phyloP scores from a whole-genome alignment of 2,797 vertebrate genomes.

The Rhabdophis nuchalis region DNA sequence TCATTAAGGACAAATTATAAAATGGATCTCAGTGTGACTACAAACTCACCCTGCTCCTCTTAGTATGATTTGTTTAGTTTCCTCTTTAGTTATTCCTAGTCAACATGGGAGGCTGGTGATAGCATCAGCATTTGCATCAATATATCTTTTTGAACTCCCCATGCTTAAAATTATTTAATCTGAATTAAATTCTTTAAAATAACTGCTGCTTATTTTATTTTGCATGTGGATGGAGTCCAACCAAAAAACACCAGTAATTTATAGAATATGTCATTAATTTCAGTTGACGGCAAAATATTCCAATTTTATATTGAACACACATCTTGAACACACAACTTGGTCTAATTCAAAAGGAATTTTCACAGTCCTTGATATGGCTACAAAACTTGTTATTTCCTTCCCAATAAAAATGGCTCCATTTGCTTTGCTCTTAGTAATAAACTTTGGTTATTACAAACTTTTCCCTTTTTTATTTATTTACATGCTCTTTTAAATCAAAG shows the following conservation, averaged over 20 bases:
- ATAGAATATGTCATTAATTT: neutral
- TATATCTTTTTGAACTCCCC: neutral
- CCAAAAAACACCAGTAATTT: neutral
- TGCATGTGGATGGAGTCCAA: neutral
- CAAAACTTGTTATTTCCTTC: neutral
- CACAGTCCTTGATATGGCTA: constrained; percentile 11
- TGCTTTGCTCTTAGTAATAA: neutral
- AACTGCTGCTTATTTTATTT: neutral
- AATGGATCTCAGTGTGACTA: neutral
- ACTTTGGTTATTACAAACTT: constrained; percentile 15
- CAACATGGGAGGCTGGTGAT: neutral
- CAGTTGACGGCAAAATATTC: neutral
- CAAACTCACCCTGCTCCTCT: neutral
- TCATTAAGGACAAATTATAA: neutral
- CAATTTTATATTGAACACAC: neutral
- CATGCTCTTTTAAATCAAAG: constrained; percentile 15
- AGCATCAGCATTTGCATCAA: neutral
- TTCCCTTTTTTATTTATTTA: constrained; percentile 19
- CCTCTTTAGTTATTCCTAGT: neutral
- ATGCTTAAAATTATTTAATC: neutral
- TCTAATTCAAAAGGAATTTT: neutral
- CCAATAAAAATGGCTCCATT: neutral
- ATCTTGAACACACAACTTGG: neutral
- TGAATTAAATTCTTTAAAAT: neutral
- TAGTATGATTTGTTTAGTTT: neutral